Evolutionary conservation across 2,888 invertebrate genomes (phyloP), one percentile per base, ranked within the genome.

Genomic region (Tachina lurida): DNA sequence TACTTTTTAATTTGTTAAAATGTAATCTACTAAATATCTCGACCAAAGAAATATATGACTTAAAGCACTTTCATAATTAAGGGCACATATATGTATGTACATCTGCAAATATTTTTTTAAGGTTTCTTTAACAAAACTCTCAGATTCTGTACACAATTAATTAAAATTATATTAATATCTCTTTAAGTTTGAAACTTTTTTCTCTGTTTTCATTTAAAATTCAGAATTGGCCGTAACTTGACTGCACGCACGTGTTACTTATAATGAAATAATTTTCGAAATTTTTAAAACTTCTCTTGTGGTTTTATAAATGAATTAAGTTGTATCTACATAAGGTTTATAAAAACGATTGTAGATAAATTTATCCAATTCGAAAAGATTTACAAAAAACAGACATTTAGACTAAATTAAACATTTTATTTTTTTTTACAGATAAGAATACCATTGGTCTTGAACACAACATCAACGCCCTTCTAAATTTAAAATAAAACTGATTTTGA

Each of bases 341-440:
- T 7, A 58, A 58, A 15, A 15, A 13, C 8, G 3, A 1, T 58
- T 58, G 5, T 54, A 54, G 13, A 31, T 19, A n/a, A 41, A n/a
- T 65, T 65, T 47, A 3, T 15, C 5, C 5, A 47, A 31, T 8
- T 60, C n/a, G 15, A 10, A n/a, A n/a, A n/a, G n/a, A n/a, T n/a
- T n/a, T 31, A 31, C 31, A 31, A 43, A 31, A 5, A 22, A 19
- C 9, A 52, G 49, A 67, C 58, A 65, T 39, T 45, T 10, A 31
- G 52, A 78, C 73, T 84, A 73, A 84, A 78, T 47, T 45, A n/a
- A 39, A 70, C 10, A 45, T 73, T 73, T 73, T 68, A 70, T 73
- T 77, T 31, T 71, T 81, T 80, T 77, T 86, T 86, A 1, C 86
- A 86, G 86, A 86, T 86, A 79, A 86, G 86, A 83, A 86, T 86